Percentiles rank a stretch among this genome's conserved stretches.
Evolutionary conservation across 2,797 vertebrate genomes (phyloP).

Genomic region (Coracias cyanogaster): DNA sequence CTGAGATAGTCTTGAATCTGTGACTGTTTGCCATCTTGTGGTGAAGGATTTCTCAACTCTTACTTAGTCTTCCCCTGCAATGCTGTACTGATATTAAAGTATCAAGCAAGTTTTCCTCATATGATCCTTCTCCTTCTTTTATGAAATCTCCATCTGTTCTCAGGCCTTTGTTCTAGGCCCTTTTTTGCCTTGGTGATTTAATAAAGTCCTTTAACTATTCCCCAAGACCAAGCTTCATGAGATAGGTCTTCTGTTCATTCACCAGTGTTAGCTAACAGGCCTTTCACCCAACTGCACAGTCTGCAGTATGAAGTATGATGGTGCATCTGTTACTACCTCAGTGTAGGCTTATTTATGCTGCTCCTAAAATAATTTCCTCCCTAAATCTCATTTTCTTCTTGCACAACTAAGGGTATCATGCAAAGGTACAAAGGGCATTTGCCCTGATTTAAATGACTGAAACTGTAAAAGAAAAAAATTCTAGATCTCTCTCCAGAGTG

Average conservation of each 20-base stretch:
- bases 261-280: not conserved
- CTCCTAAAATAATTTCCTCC: not conserved
- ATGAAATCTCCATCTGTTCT: constrained; percentile 4
- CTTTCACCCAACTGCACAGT: not conserved
- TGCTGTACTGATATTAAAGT: not conserved
- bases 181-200: not conserved
- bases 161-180: not conserved
- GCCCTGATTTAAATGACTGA: not conserved
- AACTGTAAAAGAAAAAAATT: not conserved
- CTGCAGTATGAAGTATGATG: not conserved
- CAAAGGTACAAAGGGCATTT: not conserved
- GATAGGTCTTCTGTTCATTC: not conserved
- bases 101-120: not conserved
- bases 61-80: not conserved
- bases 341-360: not conserved
- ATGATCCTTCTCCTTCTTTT: not conserved
- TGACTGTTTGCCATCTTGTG: constrained; percentile 56
- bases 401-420: not conserved
- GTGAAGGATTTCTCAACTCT: not conserved
- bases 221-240: not conserved
- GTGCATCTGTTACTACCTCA: not conserved
- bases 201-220: not conserved
- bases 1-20: not conserved
- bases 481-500: not conserved
- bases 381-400: not conserved